A percentile compares a stretch with the other conserved stretches of the same genome.
Evolutionary conservation across 2,113 vertebrate species (phyloP).

Genomic region (Heptranchias perlo): DNA sequence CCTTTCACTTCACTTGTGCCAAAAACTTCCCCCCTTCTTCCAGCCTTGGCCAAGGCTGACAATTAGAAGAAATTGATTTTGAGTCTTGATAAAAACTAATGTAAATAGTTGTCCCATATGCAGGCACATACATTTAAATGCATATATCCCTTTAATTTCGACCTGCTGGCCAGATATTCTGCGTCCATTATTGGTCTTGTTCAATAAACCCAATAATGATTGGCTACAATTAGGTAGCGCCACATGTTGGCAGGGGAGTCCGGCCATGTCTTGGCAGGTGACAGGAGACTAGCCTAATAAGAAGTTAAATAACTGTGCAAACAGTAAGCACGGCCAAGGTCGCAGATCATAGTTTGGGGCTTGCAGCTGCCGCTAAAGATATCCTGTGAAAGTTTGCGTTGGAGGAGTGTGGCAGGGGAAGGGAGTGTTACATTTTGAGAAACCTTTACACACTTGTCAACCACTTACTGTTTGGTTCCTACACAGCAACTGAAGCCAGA

Average conservation of each 20-base stretch:
- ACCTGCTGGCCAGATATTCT: background rate
- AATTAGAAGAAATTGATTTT: background rate
- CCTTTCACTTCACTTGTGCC: background rate
- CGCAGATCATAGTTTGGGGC: background rate
- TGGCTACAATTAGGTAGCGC: background rate
- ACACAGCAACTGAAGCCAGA: conserved; percentile 1
- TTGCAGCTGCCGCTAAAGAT: background rate
- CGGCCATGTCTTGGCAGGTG: background rate
- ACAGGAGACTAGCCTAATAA: background rate
- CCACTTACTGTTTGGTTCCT: background rate
- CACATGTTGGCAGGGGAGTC: background rate
- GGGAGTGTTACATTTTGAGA: background rate
- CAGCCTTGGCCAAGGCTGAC: background rate
- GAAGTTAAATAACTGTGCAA: background rate
- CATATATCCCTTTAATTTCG: background rate
- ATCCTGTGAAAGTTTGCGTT: background rate
- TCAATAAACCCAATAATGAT: background rate
- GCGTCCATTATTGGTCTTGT: background rate
- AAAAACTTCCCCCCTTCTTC: no score
- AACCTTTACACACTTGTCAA: background rate
- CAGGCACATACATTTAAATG: background rate
- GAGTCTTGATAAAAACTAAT: background rate
- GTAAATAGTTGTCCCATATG: background rate
- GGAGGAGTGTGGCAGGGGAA: background rate
- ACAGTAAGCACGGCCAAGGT: background rate